phyloP scores from a whole-genome alignment of 2,797 vertebrate genomes.

The Sebastes vulpes region DNA sequence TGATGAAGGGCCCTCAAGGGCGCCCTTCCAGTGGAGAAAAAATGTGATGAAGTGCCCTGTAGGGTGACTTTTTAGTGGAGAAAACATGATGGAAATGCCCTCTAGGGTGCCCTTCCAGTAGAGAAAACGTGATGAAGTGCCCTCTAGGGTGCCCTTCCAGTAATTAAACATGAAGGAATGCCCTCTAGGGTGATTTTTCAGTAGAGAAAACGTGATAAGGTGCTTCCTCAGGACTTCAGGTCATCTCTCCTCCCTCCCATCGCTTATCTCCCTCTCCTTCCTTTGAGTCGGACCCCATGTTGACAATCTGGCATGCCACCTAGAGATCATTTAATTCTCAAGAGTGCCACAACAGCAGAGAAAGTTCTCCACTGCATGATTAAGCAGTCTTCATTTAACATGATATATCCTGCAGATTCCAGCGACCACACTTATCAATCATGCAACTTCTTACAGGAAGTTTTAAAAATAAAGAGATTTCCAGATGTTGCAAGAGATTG shows the following conservation, averaged over 20 bases:
- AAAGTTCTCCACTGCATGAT: slow-evolving; percentile 8
- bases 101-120: no score
- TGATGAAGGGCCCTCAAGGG: no score
- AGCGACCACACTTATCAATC: slow-evolving; percentile 44
- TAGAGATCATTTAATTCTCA: slow-evolving; percentile 32
- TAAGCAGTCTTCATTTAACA: slow-evolving; percentile 13
- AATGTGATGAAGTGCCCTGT: no score
- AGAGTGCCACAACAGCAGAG: slow-evolving; percentile 9
- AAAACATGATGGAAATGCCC: no score
- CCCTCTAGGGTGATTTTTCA: no score
- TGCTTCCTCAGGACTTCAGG: slow-evolving; percentile 32
- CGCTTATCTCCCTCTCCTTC: not conserved
- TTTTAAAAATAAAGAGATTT: slow-evolving; percentile 41
- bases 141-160: no score
- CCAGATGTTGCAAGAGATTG: slow-evolving; percentile 34
- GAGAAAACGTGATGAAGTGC: no score
- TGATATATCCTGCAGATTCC: slow-evolving; percentile 23
- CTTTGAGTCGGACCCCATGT: slow-evolving; percentile 2
- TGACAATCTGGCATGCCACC: slow-evolving; percentile 35
- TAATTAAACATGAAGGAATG: no score
- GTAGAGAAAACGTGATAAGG: no score
- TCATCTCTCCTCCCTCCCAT: slow-evolving; percentile 36
- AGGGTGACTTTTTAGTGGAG: no score
- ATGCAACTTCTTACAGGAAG: slow-evolving; percentile 46
- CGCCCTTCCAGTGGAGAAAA: no score